phyloP scores from a whole-genome alignment of 1,140 invertebrate genomes.

The Pissodes strobi region DNA sequence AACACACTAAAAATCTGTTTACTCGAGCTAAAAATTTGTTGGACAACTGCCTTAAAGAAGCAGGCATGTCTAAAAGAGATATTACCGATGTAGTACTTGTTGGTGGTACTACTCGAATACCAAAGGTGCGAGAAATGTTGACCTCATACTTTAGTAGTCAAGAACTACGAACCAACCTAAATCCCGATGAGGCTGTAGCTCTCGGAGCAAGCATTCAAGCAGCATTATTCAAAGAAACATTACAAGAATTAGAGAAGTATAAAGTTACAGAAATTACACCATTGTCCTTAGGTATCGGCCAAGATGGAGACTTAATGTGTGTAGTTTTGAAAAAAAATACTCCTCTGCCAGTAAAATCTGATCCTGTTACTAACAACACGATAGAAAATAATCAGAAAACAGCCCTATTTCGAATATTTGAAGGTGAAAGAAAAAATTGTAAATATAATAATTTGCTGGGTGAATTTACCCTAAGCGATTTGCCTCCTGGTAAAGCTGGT shows the following conservation, averaged over 20 bases:
- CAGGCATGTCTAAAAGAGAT: conserved; percentile 20
- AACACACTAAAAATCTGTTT: conserved; percentile 70
- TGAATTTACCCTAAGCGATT: conserved; percentile 16
- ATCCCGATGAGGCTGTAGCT: conserved; percentile 54
- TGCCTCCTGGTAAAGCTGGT: conserved; percentile 25
- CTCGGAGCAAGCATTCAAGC: conserved; percentile 37
- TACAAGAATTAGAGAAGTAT: conserved; percentile 13
- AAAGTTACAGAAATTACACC: conserved; percentile 35
- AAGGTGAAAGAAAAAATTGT: conserved; percentile 34
- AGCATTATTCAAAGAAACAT: conserved; percentile 10
- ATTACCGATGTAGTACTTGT: conserved; percentile 67
- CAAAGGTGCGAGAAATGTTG: conserved; percentile 58
- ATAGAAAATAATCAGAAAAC: conserved; percentile 20
- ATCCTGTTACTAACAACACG: background rate
- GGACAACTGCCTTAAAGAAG: conserved; percentile 26
- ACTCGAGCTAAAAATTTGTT: conserved; percentile 48
- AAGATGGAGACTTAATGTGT: conserved; percentile 14
- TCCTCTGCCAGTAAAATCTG: conserved; percentile 16
- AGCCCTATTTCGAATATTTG: conserved; percentile 24
- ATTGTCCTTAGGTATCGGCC: conserved; percentile 26
- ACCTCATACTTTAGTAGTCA: conserved; percentile 58
- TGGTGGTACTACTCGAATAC: conserved; percentile 68
- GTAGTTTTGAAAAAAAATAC: conserved; percentile 30
- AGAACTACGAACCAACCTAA: conserved; percentile 41
- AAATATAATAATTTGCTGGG: conserved; percentile 34